A percentile compares a stretch with the other conserved stretches of the same genome.
Conservation (phyloP, 2,797 vertebrate species). For the Simalia tracyae region DNA sequence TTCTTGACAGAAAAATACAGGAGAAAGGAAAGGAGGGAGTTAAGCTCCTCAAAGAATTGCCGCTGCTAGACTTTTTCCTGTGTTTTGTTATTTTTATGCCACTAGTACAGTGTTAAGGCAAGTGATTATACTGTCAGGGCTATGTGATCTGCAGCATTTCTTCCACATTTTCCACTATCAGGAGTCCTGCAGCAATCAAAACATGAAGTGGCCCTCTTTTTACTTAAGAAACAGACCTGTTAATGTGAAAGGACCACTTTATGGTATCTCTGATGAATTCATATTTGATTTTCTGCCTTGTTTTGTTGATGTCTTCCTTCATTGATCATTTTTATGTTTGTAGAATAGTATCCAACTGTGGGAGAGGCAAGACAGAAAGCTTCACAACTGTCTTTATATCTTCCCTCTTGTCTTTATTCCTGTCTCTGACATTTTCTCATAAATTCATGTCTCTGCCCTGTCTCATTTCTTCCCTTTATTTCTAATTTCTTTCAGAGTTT, state of each 20-base stretch:
- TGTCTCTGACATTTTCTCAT: not conserved
- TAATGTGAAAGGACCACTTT: constrained; percentile 1
- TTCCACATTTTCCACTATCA: constrained; percentile 1
- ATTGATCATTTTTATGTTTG: constrained; percentile 31
- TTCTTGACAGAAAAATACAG: constrained; percentile 53
- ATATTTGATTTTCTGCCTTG: constrained; percentile 18
- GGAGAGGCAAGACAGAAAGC: constrained; percentile 8
- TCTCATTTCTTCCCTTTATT: constrained; percentile 25
- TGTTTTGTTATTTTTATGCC: constrained; percentile 46
- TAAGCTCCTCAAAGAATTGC: constrained; percentile 66
- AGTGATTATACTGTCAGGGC: constrained; percentile 24
- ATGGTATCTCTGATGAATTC: not conserved
- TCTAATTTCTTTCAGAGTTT: constrained; percentile 29
- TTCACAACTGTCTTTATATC: constrained; percentile 32
- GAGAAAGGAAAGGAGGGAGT: constrained; percentile 57
- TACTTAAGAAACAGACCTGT: not conserved
- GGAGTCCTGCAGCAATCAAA: not conserved
- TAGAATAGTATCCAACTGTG: not conserved
- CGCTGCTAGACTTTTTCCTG: constrained; percentile 48
- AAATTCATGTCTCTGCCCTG: constrained; percentile 12
- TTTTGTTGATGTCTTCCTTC: constrained; percentile 25
- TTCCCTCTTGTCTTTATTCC: not conserved
- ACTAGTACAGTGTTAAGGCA: constrained; percentile 35
- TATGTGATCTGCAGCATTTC: not conserved
- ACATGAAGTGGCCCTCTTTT: not conserved